phyloP scores from a whole-genome alignment of 1,140 invertebrate genomes.

The Littorina saxatilis region DNA sequence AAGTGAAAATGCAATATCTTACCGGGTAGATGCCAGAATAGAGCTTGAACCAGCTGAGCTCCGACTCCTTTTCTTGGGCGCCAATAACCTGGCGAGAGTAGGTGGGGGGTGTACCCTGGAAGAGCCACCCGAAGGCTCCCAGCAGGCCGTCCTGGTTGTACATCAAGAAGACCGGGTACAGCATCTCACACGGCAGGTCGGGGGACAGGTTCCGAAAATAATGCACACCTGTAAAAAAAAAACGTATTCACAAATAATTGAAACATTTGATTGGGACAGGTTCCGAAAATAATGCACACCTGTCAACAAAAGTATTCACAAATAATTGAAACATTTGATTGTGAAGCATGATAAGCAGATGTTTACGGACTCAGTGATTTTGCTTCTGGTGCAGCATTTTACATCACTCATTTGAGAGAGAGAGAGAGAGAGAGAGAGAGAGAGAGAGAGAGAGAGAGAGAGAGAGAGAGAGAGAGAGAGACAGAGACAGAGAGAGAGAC shows the following conservation, averaged over 20 bases:
- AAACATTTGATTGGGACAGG: too few relatives aligned
- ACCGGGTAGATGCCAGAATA: conserved; percentile 56
- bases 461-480: not conserved
- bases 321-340: too few relatives aligned
- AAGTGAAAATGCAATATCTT: too few relatives aligned
- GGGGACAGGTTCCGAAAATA: conserved; percentile 65
- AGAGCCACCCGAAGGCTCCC: conserved; percentile 70
- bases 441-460: not conserved
- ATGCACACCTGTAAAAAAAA: conserved; percentile 56
- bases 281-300: too few relatives aligned
- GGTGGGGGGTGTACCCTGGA: conserved; percentile 59
- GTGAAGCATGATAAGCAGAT: too few relatives aligned
- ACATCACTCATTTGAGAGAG: too few relatives aligned
- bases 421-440: not conserved
- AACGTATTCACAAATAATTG: too few relatives aligned
- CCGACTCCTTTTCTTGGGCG: too few relatives aligned
- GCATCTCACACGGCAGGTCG: conserved; percentile 62
- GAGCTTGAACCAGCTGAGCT: conserved; percentile 56
- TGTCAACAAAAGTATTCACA: too few relatives aligned
- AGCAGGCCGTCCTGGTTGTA: conserved; percentile 67
- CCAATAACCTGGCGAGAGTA: conserved; percentile 35
- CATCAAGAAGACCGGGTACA: conserved; percentile 70
- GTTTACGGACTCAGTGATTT: too few relatives aligned
- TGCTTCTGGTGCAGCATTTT: too few relatives aligned
- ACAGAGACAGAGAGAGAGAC: not conserved